phyloP scores from a whole-genome alignment of 37 sponge, comb jelly and placozoan genomes.

The Haliclona indistincta region DNA sequence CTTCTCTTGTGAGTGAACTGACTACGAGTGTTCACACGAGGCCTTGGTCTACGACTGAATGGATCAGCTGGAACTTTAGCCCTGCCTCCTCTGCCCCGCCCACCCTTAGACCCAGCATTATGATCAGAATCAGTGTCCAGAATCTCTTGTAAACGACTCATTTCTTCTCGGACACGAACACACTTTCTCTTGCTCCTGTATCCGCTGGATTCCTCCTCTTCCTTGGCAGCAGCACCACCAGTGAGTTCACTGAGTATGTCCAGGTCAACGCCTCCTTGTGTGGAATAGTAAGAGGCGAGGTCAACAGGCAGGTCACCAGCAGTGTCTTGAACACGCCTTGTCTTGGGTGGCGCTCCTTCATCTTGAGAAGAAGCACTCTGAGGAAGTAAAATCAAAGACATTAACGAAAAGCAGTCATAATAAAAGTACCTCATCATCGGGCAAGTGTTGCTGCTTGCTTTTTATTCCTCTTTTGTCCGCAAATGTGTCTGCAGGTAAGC shows the following conservation, averaged over 20 bases:
- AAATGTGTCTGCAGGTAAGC: too few species aligned
- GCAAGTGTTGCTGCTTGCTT: too few species aligned
- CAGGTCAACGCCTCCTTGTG: slow-evolving; percentile 41
- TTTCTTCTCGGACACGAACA: slow-evolving; percentile 56
- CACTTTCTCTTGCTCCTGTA: slow-evolving; percentile 59
- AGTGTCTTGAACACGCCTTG: not conserved
- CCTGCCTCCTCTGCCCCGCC: slow-evolving; percentile 26
- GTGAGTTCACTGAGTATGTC: slow-evolving; percentile 63
- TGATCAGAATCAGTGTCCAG: slow-evolving; percentile 12
- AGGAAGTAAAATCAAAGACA: too few species aligned
- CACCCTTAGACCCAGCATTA: not conserved
- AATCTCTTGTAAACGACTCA: slow-evolving; percentile 53
- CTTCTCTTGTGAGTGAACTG: slow-evolving; percentile 58
- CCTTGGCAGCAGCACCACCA: not conserved
- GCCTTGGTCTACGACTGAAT: too few species aligned
- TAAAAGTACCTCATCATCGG: too few species aligned
- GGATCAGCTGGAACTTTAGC: not conserved
- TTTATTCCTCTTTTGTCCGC: too few species aligned
- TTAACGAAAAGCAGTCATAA: too few species aligned
- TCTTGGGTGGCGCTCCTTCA: not conserved
- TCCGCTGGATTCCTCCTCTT: not conserved
- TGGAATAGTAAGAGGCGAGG: slow-evolving; percentile 33
- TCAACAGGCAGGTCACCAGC: slow-evolving; percentile 33
- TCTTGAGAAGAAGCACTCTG: too few species aligned
- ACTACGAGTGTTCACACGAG: slow-evolving; percentile 19